A percentile compares a stretch with the other conserved stretches of the same genome.
phyloP scores from a whole-genome alignment of 2,797 vertebrate genomes.

The Glyptemys insculpta region DNA sequence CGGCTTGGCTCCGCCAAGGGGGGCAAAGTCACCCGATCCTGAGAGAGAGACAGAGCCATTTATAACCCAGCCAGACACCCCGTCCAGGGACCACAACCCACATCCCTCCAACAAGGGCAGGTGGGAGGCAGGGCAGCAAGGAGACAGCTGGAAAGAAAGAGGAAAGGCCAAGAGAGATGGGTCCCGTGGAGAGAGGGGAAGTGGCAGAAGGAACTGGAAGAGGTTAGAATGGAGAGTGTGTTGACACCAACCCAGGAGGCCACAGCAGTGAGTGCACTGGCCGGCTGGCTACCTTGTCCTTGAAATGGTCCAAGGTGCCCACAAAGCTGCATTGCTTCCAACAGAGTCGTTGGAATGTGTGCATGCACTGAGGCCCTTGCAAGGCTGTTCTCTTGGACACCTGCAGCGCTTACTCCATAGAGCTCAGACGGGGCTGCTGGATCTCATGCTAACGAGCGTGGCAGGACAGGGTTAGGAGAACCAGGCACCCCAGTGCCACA shows the following conservation, averaged over 20 bases:
- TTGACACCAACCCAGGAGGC: not conserved
- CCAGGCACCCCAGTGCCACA: not conserved
- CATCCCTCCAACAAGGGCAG: not conserved
- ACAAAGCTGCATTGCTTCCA: not conserved
- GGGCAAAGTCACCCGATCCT: constrained; percentile 11
- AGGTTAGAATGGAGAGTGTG: not conserved
- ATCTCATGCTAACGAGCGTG: not conserved
- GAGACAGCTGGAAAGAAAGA: not conserved
- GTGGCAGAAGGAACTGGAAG: not conserved
- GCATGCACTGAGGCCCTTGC: not conserved
- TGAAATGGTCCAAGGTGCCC: not conserved
- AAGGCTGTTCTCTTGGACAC: not conserved
- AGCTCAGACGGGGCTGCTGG: not conserved
- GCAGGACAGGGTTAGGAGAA: not conserved
- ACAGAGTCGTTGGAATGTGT: too few relatives aligned
- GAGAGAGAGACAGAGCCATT: not conserved
- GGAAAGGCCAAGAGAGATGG: not conserved
- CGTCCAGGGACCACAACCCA: not conserved
- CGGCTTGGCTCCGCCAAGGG: not conserved
- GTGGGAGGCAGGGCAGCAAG: not conserved
- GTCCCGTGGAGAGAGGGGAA: not conserved
- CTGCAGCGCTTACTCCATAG: not conserved
- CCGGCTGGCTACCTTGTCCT: not conserved
- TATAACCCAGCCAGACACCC: not conserved
- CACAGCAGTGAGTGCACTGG: not conserved